Conservation (phyloP, 2,888 invertebrate species). For the Lepidonotus clava region DNA sequence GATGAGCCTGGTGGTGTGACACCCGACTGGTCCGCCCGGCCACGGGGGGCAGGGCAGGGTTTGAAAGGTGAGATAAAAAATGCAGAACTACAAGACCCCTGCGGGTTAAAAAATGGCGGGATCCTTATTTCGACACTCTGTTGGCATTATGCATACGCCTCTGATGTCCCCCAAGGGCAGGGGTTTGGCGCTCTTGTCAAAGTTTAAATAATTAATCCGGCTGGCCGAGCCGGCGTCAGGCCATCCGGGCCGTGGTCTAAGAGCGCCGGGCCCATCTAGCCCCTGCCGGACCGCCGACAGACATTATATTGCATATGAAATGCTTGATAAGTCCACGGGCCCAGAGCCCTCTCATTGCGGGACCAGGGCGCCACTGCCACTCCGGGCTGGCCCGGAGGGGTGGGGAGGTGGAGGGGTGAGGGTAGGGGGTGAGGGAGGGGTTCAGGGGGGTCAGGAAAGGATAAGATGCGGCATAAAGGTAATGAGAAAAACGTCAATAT, state of each 20-base stretch:
- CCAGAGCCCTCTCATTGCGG: constrained; percentile 23
- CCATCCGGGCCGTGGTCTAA: background rate
- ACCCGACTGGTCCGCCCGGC: too few species aligned
- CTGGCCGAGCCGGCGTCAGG: background rate
- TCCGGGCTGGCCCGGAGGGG: background rate
- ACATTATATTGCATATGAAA: constrained; percentile 51
- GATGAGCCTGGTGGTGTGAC: too few species aligned
- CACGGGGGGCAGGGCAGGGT: too few species aligned
- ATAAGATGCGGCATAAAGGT: constrained; percentile 51
- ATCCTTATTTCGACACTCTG: background rate
- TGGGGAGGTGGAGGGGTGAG: background rate
- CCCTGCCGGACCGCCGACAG: background rate
- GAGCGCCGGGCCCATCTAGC: background rate
- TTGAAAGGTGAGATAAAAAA: background rate
- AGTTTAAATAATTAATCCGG: constrained; percentile 55
- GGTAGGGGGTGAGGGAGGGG: constrained; percentile 21
- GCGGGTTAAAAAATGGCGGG: background rate
- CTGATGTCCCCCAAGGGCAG: constrained; percentile 38
- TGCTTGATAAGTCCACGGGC: constrained; percentile 30
- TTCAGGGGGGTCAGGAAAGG: constrained; percentile 24
- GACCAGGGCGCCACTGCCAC: background rate
- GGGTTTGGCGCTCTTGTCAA: constrained; percentile 34
- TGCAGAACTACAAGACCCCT: background rate
- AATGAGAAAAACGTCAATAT: constrained; percentile 57
- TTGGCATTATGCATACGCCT: constrained; percentile 33